phyloP scores from a whole-genome alignment of 1,140 invertebrate species.

The Eurosta solidaginis region DNA sequence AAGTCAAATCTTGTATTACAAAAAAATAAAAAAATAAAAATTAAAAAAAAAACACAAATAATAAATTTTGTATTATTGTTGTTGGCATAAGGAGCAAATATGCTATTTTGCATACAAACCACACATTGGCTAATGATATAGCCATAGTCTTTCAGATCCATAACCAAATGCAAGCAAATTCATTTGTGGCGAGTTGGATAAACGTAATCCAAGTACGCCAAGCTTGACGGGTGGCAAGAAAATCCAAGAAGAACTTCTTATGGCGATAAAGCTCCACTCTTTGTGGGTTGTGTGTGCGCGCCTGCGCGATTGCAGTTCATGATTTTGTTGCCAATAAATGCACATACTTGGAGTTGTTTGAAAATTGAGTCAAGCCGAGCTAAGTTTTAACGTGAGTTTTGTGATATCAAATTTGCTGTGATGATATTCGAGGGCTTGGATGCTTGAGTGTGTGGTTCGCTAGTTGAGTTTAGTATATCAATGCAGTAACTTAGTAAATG shows the following conservation, averaged over 20 bases:
- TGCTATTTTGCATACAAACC: constrained; percentile 10
- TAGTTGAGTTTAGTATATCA: background rate
- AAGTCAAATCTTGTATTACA: background rate
- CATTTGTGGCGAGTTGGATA: background rate
- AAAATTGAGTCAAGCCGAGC: background rate
- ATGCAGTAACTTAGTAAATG: constrained; percentile 23
- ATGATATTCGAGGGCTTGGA: background rate
- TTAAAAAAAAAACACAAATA: background rate
- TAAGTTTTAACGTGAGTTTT: background rate
- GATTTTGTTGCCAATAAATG: background rate
- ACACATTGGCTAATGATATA: background rate
- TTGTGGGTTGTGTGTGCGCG: no score
- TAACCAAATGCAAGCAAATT: background rate
- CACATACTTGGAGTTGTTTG: background rate
- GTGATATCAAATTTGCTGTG: background rate
- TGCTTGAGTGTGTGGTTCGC: background rate
- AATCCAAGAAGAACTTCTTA: background rate
- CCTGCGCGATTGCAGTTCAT: background rate
- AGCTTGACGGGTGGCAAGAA: background rate
- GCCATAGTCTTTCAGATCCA: background rate
- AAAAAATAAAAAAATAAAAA: background rate
- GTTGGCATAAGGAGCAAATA: background rate
- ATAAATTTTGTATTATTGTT: background rate
- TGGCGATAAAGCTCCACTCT: no score
- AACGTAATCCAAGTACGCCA: background rate